A percentile compares a stretch with the other conserved stretches of the same genome.
phyloP scores from a whole-genome alignment of 2,113 vertebrate species.

The Lampris megalopsis region DNA sequence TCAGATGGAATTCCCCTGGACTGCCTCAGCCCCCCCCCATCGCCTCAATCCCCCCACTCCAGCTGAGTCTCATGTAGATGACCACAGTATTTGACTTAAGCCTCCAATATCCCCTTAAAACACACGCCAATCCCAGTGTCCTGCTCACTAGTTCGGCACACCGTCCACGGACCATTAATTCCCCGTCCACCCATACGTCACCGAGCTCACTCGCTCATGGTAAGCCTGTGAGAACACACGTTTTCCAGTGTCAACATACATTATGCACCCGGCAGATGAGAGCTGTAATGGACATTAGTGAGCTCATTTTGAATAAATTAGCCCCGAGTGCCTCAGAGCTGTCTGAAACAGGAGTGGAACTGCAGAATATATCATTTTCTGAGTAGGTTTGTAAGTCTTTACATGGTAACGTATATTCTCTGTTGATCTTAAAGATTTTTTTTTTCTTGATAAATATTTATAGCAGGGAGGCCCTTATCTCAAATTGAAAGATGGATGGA shows the following conservation, averaged over 20 bases:
- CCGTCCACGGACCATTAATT: neutral
- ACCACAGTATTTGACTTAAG: slow-evolving; percentile 62
- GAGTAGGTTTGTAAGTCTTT: neutral
- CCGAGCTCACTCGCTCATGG: neutral
- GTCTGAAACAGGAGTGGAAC: neutral
- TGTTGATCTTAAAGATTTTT: too few relatives aligned
- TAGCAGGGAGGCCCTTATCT: too few relatives aligned
- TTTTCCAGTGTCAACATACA: slow-evolving; percentile 8
- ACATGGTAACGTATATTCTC: too few relatives aligned
- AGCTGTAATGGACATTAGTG: neutral
- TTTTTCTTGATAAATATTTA: too few relatives aligned
- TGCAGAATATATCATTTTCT: neutral
- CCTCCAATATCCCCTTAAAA: slow-evolving; percentile 40
- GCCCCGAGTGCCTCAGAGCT: neutral
- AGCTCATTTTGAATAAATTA: slow-evolving; percentile 4
- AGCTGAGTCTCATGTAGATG: slow-evolving; percentile 38
- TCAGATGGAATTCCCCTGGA: neutral
- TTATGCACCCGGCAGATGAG: slow-evolving; percentile 20
- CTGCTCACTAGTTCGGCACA: slow-evolving; percentile 5
- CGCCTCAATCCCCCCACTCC: slow-evolving; percentile 26
- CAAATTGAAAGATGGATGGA: too few relatives aligned
- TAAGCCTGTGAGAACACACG: neutral
- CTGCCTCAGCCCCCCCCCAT: neutral
- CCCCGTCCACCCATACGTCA: neutral
- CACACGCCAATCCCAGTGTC: slow-evolving; percentile 29